A percentile compares a stretch with the other conserved stretches of the same genome.
Evolutionary conservation across 2,113 vertebrate genomes (phyloP).

Genomic region (zebrafish (Danio rerio)): GRCz12tu NC_133188.1:53015501-53016000

Average conservation of each 20-base stretch:
- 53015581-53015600: not conserved
- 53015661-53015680: constrained; percentile 64
- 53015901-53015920: too few relatives aligned
- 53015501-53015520: not conserved
- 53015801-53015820: too few relatives aligned
- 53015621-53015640: not conserved
- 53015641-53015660: constrained; percentile 49
- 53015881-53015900: too few relatives aligned
- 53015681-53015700: constrained; percentile 64
- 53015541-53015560: constrained; percentile 1
- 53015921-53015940: too few relatives aligned
- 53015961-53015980: too few relatives aligned
- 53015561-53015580: not conserved
- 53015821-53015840: too few relatives aligned
- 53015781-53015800: too few relatives aligned
- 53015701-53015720: constrained; percentile 16
- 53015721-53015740: not conserved
- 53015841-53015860: too few relatives aligned
- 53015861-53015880: too few relatives aligned
- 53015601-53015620: not conserved
- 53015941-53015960: too few relatives aligned
- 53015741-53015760: not conserved
- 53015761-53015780: not conserved
- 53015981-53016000: too few relatives aligned
- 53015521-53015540: not conserved